These are phyloP conservation scores for Sinocyclocheilus grahami DNA, from an alignment of 2,113 vertebrate species.

Conservation along the genomic window DNA sequence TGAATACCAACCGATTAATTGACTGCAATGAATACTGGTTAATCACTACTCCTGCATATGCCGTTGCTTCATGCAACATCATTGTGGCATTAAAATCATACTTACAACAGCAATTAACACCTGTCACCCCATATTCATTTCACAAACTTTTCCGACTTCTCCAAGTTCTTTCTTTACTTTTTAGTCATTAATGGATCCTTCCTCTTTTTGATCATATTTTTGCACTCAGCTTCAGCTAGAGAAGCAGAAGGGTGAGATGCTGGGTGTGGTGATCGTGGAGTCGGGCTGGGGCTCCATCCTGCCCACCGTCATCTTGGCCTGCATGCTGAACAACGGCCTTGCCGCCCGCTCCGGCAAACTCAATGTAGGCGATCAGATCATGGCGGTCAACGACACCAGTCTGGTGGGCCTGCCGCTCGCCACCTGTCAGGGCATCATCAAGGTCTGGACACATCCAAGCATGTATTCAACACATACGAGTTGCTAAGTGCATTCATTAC, in stretches of 20 bases:
- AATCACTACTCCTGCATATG: not conserved
- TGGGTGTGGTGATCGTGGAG: conserved; percentile 96
- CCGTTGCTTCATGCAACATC: not conserved
- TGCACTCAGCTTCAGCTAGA: conserved; percentile 79
- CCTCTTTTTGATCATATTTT: not conserved
- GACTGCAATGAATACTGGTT: no score
- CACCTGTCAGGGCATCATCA: conserved; percentile 97
- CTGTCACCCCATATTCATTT: not conserved
- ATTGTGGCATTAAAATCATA: not conserved
- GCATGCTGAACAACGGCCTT: conserved; percentile 94
- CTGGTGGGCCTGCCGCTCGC: conserved; percentile 94
- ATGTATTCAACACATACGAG: not conserved
- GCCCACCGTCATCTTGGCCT: conserved; percentile 95
- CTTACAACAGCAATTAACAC: not conserved
- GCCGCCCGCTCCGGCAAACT: conserved; percentile 95
- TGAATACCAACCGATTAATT: no score
- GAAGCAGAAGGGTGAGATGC: conserved; percentile 95
- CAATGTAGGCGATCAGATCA: conserved; percentile 97
- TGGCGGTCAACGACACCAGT: conserved; percentile 98
- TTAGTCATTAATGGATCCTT: not conserved
- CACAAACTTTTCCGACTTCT: not conserved
- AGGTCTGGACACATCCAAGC: conserved; percentile 73
- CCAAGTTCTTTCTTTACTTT: not conserved
- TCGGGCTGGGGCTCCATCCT: conserved; percentile 99
- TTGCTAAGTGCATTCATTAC: not conserved